Evolutionary conservation across 2,797 vertebrate genomes (phyloP).

Genomic region (Cichlasoma orientale): DNA sequence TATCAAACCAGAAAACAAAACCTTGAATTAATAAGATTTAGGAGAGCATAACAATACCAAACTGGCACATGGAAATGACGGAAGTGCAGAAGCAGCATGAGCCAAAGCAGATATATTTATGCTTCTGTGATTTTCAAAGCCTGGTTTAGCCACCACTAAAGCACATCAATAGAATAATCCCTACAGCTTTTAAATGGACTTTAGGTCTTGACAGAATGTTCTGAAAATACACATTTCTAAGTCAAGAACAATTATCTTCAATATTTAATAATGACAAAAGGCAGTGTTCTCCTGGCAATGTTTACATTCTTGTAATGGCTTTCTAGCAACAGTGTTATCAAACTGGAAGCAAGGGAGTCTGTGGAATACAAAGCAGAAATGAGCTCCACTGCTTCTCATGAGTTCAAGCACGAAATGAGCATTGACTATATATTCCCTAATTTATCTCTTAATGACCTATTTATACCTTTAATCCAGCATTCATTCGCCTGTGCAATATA

Average conservation of each 20-base stretch:
- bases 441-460: constrained; percentile 68
- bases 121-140: constrained; percentile 15
- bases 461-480: constrained; percentile 69
- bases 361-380: constrained; percentile 45
- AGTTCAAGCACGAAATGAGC: constrained; percentile 53
- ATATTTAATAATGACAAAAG: constrained; percentile 59
- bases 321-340: constrained; percentile 45
- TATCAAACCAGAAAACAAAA: constrained; percentile 6
- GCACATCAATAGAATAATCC: constrained; percentile 17
- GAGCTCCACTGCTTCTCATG: constrained; percentile 33
- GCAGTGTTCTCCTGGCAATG: constrained; percentile 28
- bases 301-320: constrained; percentile 56
- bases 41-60: background rate
- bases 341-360: constrained; percentile 17
- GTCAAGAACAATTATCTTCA: constrained; percentile 52
- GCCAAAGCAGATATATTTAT: background rate
- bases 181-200: constrained; percentile 31
- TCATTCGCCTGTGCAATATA: constrained; percentile 33
- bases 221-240: constrained; percentile 54
- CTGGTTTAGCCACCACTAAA: background rate
- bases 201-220: constrained; percentile 15
- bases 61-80: background rate
- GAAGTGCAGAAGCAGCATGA: background rate
- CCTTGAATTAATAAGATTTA: background rate
- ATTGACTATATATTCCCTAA: constrained; percentile 48